Evolutionary conservation across 2,888 invertebrate genomes (phyloP), one percentile per base, ranked within the genome.

Genomic region (Napeogenes inachia): DNA sequence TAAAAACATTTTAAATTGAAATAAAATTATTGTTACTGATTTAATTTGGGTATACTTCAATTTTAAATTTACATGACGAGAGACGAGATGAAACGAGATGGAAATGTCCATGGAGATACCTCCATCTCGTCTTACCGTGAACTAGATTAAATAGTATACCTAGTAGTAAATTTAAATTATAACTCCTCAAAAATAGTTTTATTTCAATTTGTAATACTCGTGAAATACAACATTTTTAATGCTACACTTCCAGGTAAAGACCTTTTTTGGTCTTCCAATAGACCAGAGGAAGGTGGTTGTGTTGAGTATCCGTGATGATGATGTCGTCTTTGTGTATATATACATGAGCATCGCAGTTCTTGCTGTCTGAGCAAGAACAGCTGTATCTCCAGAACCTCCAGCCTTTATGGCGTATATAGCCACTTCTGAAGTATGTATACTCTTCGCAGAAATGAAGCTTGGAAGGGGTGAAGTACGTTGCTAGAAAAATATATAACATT

Each of bases 321-420:
- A 66, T 30, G 54, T 73, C 65, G 42, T 75, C 62, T 12, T 61
- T 66, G 46, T 62, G 67, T 3, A 76, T 67, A 42, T 73, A 70
- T 13, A 73, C 68, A 54, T 68, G 72, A 0, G 76, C 74, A 53
- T 69, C 73, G 59, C 79, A 78, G 2, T 68, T 65, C 57, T 70
- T 72, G 33, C 69, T 70, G 30, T 63, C 61, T 5, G 62, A 61
- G 50, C 68, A 70, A 4, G 75, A 75, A 57, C 77, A 79, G 1
- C 60, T 67, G 58, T 75, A 75, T 13, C 74, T 68, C n/a, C 62
- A 70, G 35, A 64, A 62, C 13, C 50, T 62, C 64, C 64, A 67
- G 4, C 71, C 73, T 4, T 70, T 70, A 6, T 66, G 55, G 4
- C 68, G 46, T 3, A 69, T 59, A 0, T 21, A 13, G 3, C 67